phyloP scores from a whole-genome alignment of 2,888 invertebrate genomes.

The Lissocephala sabroskyi region DNA sequence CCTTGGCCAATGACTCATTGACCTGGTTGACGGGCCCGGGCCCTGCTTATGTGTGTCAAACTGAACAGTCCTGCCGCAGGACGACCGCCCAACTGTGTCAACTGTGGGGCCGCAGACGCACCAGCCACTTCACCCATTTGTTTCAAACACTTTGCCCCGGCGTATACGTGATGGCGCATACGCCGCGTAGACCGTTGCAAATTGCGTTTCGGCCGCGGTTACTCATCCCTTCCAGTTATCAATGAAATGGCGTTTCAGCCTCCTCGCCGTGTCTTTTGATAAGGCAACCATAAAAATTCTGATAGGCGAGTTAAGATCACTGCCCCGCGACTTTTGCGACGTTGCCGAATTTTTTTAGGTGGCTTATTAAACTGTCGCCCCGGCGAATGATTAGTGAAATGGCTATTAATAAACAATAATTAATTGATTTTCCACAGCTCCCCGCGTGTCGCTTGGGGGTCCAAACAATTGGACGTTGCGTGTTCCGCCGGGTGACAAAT shows the following conservation, averaged over 20 bases:
- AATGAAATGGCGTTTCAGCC: too few relatives aligned
- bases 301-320: conserved; percentile 20
- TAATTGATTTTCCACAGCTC: conserved; percentile 42
- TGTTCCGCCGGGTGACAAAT: too few relatives aligned
- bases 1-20: conserved; percentile 59
- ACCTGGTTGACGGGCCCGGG: conserved; percentile 36
- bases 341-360: conserved; percentile 25
- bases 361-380: conserved; percentile 23
- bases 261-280: too few relatives aligned
- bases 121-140: conserved; percentile 5
- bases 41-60: conserved; percentile 23
- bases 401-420: conserved; percentile 57
- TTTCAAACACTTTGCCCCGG: conserved; percentile 4
- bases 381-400: conserved; percentile 63
- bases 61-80: too few relatives aligned
- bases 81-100: background rate
- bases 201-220: conserved; percentile 33
- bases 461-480: too few relatives aligned
- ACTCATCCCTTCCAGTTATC: too few relatives aligned
- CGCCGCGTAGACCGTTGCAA: conserved; percentile 7
- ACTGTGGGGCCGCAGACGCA: background rate
- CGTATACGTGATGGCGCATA: conserved; percentile 13
- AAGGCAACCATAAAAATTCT: too few relatives aligned
- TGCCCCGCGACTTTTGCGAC: conserved; percentile 44
- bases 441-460: too few relatives aligned